Base-by-base conservation (phyloP, 2,113 vertebrate genomes). In the Mus spicilegus region DNA sequence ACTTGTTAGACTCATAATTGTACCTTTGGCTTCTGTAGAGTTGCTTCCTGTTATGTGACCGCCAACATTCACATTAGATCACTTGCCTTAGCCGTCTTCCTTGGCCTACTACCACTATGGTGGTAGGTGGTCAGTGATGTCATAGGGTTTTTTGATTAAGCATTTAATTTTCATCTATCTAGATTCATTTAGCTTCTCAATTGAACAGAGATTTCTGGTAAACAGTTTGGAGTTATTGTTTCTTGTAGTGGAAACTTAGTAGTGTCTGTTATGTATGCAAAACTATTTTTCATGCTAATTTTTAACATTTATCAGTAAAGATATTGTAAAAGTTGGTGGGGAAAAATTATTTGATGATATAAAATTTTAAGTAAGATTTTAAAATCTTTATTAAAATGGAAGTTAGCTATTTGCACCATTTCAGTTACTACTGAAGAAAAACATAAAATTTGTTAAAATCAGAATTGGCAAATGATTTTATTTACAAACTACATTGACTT, bases 281-380 rank as follows among this genome's bases (percentile, higher is more conserved):
- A 56, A 81, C 36, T 81, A 81, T 81, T 81, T 91, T 96, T 92
- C 19, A 69, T 8, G 6, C 56, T 78, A 91, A 30, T 80, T 69
- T 67, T 75, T 69, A 91, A 92, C 91, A 58, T 76, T 92, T 54
- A 61, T 76, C 42, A 89, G 81, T 63, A 84, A 63, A 84, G n/a
- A 42, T 42, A 84, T 26, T 22, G 3, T 84, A 63, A n/a, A 61
- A 63, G n/a, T 7, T 84, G 13, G 3, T 84, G 12, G 61, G 56
- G 13, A 84, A n/a, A 42, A n/a, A 84, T 10, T 82, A 14, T 22
- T 58, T 58, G 24, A 42, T 75, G 33, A 39, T 82, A 61, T 24
- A 42, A 82, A 82, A 61, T 61, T 82, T 82, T 22, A 39, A 39
- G 12, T 61, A 61, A 84, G 24, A 24, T 42, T 63, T 63, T 39